These are phyloP conservation scores for Dicyrtoma fusca DNA, from an alignment of 2,888 invertebrate species.

Conservation along the genomic window DNA sequence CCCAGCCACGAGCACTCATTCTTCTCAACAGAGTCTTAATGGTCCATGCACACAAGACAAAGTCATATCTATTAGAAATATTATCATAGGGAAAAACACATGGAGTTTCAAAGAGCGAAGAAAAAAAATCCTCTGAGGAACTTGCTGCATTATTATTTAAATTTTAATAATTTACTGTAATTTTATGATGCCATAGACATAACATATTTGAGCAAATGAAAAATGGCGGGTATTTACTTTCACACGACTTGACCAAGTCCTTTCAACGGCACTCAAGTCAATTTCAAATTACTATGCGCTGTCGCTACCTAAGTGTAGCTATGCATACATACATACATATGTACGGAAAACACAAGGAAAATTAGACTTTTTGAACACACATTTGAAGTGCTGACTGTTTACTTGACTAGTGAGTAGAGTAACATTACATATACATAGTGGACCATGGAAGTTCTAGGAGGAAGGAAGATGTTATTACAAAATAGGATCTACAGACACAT, in stretches of 20 bases:
- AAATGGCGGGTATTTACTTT: conserved; percentile 1
- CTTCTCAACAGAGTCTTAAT: not conserved
- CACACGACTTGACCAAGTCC: no score
- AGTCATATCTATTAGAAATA: not conserved
- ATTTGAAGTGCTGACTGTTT: no score
- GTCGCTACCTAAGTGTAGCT: no score
- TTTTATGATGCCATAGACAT: not conserved
- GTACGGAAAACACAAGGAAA: no score
- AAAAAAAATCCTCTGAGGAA: not conserved
- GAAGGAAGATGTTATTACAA: no score
- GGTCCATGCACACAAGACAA: conserved; percentile 1
- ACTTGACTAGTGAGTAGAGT: no score
- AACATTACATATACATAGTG: no score
- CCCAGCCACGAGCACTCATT: conserved; percentile 27
- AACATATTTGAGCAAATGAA: conserved; percentile 2
- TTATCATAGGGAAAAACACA: not conserved
- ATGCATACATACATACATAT: not conserved
- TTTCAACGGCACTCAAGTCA: no score
- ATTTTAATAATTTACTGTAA: conserved; percentile 10
- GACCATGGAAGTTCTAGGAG: no score
- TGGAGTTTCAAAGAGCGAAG: not conserved
- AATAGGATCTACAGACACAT: no score
- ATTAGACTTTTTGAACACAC: no score
- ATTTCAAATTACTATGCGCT: no score
- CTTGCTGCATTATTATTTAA: not conserved